These are phyloP conservation scores for Nibea coibor DNA, from an alignment of 2,113 vertebrate species.

Conservation along the genomic window DNA sequence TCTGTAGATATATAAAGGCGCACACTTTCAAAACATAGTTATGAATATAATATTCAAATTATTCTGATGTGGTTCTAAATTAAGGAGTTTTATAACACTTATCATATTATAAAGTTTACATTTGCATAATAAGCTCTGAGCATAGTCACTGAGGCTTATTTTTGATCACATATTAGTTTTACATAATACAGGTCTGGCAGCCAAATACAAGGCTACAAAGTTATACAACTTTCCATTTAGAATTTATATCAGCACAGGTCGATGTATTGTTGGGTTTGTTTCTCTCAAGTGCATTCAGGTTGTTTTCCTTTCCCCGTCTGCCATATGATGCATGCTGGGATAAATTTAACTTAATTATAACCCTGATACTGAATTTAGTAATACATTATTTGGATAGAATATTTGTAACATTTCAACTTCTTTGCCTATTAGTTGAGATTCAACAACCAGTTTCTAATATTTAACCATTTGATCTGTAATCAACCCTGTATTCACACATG, in stretches of 20 bases:
- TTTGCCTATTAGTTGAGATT: too few species aligned
- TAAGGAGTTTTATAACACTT: neutral
- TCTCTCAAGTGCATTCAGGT: neutral
- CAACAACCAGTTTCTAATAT: too few species aligned
- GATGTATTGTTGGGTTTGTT: neutral
- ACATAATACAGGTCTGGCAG: constrained; percentile 8
- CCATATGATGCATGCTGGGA: constrained; percentile 11
- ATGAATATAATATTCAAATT: too few species aligned
- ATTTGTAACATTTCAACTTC: too few species aligned
- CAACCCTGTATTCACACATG: neutral
- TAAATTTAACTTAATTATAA: neutral
- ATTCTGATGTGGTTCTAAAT: neutral
- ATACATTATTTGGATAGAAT: too few species aligned
- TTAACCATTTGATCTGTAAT: neutral
- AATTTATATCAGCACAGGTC: neutral
- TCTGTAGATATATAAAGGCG: too few species aligned
- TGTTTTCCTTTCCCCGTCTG: neutral
- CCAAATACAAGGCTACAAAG: neutral
- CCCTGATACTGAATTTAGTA: neutral
- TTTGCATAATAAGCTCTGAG: constrained; percentile 28
- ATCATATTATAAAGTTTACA: neutral
- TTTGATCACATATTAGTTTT: constrained; percentile 5
- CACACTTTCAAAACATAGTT: too few species aligned
- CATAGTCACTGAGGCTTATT: neutral
- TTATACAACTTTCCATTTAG: constrained; percentile 35